Evolutionary conservation across 2,888 invertebrate species (phyloP), one percentile per base, ranked within the genome.

Genomic region (Phanerotoma sp.): DNA sequence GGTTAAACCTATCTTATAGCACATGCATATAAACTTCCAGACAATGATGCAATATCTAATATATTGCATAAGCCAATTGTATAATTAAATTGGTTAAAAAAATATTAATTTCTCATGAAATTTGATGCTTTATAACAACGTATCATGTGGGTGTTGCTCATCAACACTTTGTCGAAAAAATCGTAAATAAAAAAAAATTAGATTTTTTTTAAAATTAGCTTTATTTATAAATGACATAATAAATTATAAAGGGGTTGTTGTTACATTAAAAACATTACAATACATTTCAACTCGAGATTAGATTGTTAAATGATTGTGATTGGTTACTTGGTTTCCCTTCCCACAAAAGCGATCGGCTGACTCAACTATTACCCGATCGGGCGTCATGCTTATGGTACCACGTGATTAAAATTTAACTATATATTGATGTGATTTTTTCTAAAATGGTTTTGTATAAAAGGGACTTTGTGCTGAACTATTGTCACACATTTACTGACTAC

Each of bases 401-500:
- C 64, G 64, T 66, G 66, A 62, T 51, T n/a, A 57, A 57, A 65
- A 58, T 57, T 62, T 62, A 44, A 56, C 51, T 62, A 60, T 58
- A 56, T 56, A 61, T 55, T 49, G 56, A 66, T 72, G 25, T 25
- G 25, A 25, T 75, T 75, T 72, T 70, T 60, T 66, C 65, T 66
- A 62, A 55, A 46, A 22, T 52, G 16, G 15, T 58, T 57, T 64
- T 58, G 63, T 76, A 76, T 76, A 76, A 75, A 75, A 73, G 67
- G 62, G 52, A 49, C 66, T 56, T 61, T 57, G 60, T 57, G 50
- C 32, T 38, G 48, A 54, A 59, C 41, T 61, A 48, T 57, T 62
- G 57, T 65, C 73, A 74, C 61, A 73, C 70, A 62, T 66, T 72
- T 64, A 66, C 68, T 70, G 70, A 67, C 70, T 68, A 70, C 63